Evolutionary conservation across 1,140 invertebrate species (phyloP).

Genomic region (Ceratosolen fusciceps): DNA sequence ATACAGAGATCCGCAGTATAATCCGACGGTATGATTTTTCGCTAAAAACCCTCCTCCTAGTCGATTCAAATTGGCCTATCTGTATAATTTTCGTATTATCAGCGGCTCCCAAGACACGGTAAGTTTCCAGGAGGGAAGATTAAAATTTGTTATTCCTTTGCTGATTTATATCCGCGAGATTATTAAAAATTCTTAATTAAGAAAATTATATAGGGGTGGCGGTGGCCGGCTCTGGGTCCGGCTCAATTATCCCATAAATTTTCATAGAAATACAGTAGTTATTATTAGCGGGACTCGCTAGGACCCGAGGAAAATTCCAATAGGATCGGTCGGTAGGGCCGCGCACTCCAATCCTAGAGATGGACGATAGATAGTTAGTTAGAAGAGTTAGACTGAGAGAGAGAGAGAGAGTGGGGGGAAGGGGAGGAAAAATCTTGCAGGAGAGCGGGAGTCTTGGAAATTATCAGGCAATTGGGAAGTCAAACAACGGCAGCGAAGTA

Average conservation of each 20-base stretch:
- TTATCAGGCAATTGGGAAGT: conserved; percentile 1
- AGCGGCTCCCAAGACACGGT: neutral
- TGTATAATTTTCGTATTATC: conserved; percentile 13
- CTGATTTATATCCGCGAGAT: neutral
- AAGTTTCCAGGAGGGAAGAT: neutral
- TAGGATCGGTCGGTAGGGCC: too few relatives aligned
- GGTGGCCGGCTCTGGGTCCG: too few relatives aligned
- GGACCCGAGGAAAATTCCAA: too few relatives aligned
- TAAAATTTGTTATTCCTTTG: neutral
- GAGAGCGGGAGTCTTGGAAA: neutral
- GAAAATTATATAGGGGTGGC: neutral
- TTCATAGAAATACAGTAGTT: too few relatives aligned
- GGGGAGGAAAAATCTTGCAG: neutral
- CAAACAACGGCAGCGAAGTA: neutral
- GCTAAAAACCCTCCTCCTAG: neutral
- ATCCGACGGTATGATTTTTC: neutral
- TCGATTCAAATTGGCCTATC: neutral
- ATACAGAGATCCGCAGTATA: neutral
- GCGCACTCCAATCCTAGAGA: too few relatives aligned
- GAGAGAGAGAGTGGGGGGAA: neutral
- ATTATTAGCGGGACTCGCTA: too few relatives aligned
- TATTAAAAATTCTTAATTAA: neutral
- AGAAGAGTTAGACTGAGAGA: too few relatives aligned
- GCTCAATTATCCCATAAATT: too few relatives aligned
- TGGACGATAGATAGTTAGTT: too few relatives aligned